phyloP scores from a whole-genome alignment of 37 sponge, comb jelly and placozoan species.

The Theonella swinhoei region DNA sequence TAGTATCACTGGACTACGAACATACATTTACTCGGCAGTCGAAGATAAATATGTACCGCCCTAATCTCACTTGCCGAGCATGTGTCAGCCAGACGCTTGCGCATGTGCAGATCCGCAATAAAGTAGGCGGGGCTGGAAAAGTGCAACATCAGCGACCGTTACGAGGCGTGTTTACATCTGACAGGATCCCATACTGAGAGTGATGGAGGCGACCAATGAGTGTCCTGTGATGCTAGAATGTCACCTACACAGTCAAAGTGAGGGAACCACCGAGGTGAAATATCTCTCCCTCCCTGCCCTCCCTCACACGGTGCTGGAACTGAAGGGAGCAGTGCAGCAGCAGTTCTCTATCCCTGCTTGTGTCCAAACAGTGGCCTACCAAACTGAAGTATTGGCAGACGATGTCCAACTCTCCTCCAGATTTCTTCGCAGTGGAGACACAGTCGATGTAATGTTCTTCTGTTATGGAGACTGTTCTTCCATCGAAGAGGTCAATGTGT shows the following conservation, averaged over 20 bases:
- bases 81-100: not conserved
- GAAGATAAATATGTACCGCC: no score
- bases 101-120: not conserved
- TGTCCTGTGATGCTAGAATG: not conserved
- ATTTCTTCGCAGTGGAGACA: constrained; percentile 8
- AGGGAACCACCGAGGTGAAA: not conserved
- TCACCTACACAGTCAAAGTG: not conserved
- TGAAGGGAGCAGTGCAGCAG: not conserved
- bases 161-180: no score
- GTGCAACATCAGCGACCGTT: not conserved
- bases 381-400: not conserved
- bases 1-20: no score
- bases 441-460: not conserved
- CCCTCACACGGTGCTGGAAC: constrained; percentile 1
- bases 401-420: not conserved
- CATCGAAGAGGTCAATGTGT: constrained; percentile 1
- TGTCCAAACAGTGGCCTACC: constrained; percentile 3
- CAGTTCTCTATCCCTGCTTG: constrained; percentile 17
- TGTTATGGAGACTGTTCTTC: not conserved
- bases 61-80: not conserved
- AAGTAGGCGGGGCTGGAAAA: not conserved
- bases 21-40: no score
- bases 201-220: no score
- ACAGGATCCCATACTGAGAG: no score
- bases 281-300: not conserved